These are phyloP conservation scores for Caenorhabditis sp. DNA, from an alignment of 2,888 invertebrate species.

Conservation along the genomic window DNA sequence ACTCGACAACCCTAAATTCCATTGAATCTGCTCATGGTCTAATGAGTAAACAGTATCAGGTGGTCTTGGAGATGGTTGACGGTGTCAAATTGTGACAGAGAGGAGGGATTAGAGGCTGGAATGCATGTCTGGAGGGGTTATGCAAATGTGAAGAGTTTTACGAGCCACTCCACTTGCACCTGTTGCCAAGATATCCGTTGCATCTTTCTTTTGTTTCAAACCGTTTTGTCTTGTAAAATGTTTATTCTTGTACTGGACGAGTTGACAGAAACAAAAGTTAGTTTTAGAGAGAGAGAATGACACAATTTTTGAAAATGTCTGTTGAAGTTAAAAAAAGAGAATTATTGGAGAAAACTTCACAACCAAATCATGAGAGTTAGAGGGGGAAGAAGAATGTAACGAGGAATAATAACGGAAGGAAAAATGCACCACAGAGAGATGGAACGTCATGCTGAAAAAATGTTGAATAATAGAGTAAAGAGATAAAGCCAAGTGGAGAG, in stretches of 20 bases:
- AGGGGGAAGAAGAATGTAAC: not conserved
- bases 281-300: slow-evolving; percentile 22
- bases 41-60: slow-evolving; percentile 65
- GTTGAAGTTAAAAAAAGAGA: not conserved
- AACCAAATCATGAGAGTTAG: slow-evolving; percentile 52
- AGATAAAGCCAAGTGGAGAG: slow-evolving; percentile 42
- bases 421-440: slow-evolving; percentile 38
- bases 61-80: slow-evolving; percentile 24
- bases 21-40: slow-evolving; percentile 7
- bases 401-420: not conserved
- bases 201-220: slow-evolving; percentile 20
- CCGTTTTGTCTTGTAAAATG: not conserved
- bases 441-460: slow-evolving; percentile 44
- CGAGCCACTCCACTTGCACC: slow-evolving; percentile 66
- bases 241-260: slow-evolving; percentile 55
- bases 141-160: slow-evolving; percentile 71
- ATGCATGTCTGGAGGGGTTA: slow-evolving; percentile 46
- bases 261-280: slow-evolving; percentile 9
- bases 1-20: slow-evolving; percentile 23
- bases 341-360: slow-evolving; percentile 26
- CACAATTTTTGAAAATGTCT: slow-evolving; percentile 18
- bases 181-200: slow-evolving; percentile 50
- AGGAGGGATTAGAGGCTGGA: slow-evolving; percentile 35
- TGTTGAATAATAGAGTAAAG: not conserved
- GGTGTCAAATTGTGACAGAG: slow-evolving; percentile 49